Evolutionary conservation across 2,797 vertebrate species (phyloP), one percentile per base, ranked within the genome.

Genomic region (Varecia variegata): DNA sequence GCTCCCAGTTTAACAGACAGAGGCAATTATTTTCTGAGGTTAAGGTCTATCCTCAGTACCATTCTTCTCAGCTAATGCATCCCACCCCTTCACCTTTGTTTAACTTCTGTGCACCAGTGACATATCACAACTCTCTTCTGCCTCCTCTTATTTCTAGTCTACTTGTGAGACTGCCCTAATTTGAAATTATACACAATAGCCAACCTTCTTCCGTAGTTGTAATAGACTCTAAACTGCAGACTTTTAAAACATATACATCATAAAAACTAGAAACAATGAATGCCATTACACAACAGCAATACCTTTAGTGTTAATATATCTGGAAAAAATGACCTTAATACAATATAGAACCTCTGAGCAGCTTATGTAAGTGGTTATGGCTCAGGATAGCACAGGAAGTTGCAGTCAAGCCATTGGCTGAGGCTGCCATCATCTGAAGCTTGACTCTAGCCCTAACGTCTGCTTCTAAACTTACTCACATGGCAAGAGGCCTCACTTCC

Each of bases 1-100:
- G 50, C 38, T 93, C 54, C 50, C 38, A 62, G 82, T 73, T 95
- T 65, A 92, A 90, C 52, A 95, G 68, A 88, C n/a, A 89, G 52
- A 87, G 27, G 45, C 50, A 94, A 88, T 88, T 79, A 91, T 87
- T 45, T 77, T 62, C 25, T 93, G 62, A 94, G 30, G 52, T 70
- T 76, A 86, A 43, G 52, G 82, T 88, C 18, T 3, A 9, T 40
- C 50, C 13, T 85, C 9, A 40, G 73, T 32, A 54, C 1, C 32
- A 9, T 86, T 47, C 56, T 47, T 43, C 68, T 38, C n/a, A 84
- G 65, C 23, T 65, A 67, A 89, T 38, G 32, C 11, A 76, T 14
- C 80, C 56, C 23, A 47, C 60, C 40, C 23, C 23, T 84, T 76
- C 54, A 56, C 67, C 38, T 93, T 58, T 32, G 52, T 47, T 82